A percentile compares a stretch with the other conserved stretches of the same genome.
Evolutionary conservation across 2,888 invertebrate genomes (phyloP).

Genomic region (Lochmaea capreae): DNA sequence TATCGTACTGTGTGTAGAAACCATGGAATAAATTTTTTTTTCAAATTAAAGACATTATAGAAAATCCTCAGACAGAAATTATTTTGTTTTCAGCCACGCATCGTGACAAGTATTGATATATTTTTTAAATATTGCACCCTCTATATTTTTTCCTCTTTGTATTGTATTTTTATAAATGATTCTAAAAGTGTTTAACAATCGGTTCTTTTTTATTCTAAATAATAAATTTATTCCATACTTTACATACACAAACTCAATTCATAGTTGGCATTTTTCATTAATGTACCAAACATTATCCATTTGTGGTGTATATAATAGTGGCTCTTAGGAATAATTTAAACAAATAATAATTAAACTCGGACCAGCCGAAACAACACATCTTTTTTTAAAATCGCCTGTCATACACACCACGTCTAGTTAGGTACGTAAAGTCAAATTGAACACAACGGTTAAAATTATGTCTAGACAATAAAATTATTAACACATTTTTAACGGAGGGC

Average conservation of each 20-base stretch:
- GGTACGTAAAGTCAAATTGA: constrained; percentile 64
- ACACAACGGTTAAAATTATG: constrained; percentile 64
- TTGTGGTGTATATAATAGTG: constrained; percentile 62
- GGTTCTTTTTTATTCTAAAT: no score
- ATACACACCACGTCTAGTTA: constrained; percentile 63
- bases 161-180: no score
- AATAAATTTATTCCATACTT: no score
- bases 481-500: constrained; percentile 53
- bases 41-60: neutral
- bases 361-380: constrained; percentile 56
- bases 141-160: no score
- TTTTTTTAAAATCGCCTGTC: constrained; percentile 53
- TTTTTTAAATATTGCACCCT: no score
- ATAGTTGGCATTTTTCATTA: constrained; percentile 58
- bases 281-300: constrained; percentile 59
- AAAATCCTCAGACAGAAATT: no score
- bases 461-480: constrained; percentile 57
- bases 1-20: neutral
- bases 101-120: no score
- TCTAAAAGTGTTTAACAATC: no score
- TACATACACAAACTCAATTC: neutral
- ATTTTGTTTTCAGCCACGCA: neutral
- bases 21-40: neutral
- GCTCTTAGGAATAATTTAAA: constrained; percentile 41
- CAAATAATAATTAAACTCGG: constrained; percentile 50